phyloP scores from a whole-genome alignment of 2,113 vertebrate genomes.

The Scalopus aquaticus region DNA sequence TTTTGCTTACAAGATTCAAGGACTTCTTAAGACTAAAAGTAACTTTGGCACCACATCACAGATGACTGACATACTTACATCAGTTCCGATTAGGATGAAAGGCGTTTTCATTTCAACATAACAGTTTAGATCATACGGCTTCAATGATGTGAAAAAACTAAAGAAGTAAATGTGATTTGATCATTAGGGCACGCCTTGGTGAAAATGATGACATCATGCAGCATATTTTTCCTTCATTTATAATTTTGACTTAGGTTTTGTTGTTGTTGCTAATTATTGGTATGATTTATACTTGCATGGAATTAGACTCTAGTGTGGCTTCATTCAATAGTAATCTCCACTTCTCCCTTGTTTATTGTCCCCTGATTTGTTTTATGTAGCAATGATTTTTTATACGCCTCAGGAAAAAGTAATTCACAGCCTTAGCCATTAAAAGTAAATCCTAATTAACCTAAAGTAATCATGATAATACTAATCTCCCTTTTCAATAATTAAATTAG shows the following conservation, averaged over 20 bases:
- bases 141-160: not conserved
- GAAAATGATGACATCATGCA: not conserved
- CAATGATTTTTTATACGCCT: not conserved
- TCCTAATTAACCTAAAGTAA: not conserved
- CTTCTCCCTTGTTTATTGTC: not conserved
- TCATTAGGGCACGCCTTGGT: not conserved
- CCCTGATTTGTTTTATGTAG: not conserved
- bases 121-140: not conserved
- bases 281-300: not conserved
- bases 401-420: not conserved
- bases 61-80: not conserved
- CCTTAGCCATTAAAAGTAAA: not conserved
- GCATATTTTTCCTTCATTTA: not conserved
- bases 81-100: not conserved
- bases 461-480: not conserved
- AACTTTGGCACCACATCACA: not conserved
- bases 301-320: not conserved
- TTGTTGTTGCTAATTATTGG: not conserved
- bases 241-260: not conserved
- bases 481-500: not conserved
- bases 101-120: not conserved
- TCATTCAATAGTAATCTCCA: not conserved
- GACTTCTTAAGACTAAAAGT: not conserved
- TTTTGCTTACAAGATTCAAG: not conserved
- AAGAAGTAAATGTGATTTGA: not conserved